A percentile compares a stretch with the other conserved stretches of the same genome.
Evolutionary conservation across 2,888 invertebrate genomes (phyloP).

Genomic region (Euplexia lucipara): DNA sequence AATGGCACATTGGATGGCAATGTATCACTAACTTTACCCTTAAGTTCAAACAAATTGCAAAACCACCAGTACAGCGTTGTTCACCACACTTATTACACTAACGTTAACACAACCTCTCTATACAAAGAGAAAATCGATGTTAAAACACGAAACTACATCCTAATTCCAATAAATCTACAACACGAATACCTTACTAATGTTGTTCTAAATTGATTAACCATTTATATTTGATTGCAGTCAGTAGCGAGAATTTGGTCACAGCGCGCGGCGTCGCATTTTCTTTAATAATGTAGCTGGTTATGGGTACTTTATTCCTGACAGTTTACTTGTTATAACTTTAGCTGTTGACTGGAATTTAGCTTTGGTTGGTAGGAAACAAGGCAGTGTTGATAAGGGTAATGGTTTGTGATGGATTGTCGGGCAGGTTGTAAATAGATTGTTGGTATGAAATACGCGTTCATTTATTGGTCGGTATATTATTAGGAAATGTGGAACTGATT

Average conservation of each 20-base stretch:
- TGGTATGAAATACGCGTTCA: conserved; percentile 22
- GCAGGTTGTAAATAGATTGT: conserved; percentile 36
- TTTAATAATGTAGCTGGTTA: conserved; percentile 51
- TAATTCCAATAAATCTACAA: conserved; percentile 45
- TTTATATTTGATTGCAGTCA: conserved; percentile 58
- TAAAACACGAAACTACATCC: conserved; percentile 44
- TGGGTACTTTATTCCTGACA: conserved; percentile 37
- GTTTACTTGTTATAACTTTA: conserved; percentile 34
- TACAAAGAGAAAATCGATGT: conserved; percentile 39
- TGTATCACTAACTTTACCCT: too few species aligned
- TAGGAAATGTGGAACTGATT: not conserved
- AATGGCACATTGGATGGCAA: too few species aligned
- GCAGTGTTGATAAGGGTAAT: conserved; percentile 57
- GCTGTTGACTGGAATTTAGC: conserved; percentile 46
- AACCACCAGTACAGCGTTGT: not conserved
- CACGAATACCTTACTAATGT: conserved; percentile 54
- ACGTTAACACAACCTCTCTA: conserved; percentile 17
- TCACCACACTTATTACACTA: not conserved
- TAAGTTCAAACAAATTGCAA: not conserved
- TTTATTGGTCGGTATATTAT: conserved; percentile 10
- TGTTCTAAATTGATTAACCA: conserved; percentile 60
- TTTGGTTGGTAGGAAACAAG: conserved; percentile 54
- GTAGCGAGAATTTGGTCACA: conserved; percentile 58
- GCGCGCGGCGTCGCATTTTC: conserved; percentile 40
- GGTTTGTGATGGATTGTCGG: conserved; percentile 57